phyloP scores from a whole-genome alignment of 1,140 invertebrate genomes.

The Cyclargus thomasi region DNA sequence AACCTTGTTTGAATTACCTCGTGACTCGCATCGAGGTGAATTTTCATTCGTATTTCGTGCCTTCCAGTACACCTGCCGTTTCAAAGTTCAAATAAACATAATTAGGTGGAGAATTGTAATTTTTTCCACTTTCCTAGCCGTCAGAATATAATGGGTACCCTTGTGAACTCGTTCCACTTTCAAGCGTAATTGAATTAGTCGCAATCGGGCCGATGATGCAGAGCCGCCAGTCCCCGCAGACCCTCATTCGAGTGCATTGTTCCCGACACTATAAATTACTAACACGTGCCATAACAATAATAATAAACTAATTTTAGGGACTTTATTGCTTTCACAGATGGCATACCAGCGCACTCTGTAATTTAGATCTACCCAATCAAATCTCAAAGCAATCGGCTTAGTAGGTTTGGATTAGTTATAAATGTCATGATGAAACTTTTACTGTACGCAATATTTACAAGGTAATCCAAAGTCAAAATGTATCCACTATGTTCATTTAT shows the following conservation, averaged over 20 bases:
- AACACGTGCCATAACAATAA: not conserved
- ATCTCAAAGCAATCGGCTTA: too few relatives aligned
- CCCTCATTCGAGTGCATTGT: constrained; percentile 32
- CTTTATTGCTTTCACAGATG: constrained; percentile 11
- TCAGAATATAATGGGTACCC: constrained; percentile 31
- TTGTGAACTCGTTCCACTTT: constrained; percentile 51
- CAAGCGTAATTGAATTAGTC: constrained; percentile 64
- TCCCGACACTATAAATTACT: constrained; percentile 28
- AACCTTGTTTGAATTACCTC: not conserved
- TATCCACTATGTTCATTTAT: too few relatives aligned
- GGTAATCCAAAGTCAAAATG: too few relatives aligned
- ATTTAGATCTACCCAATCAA: too few relatives aligned
- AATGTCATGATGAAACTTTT: not conserved
- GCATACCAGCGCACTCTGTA: not conserved
- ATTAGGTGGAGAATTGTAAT: not conserved
- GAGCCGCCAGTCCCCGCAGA: constrained; percentile 28
- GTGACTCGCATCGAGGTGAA: not conserved
- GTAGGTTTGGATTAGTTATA: too few relatives aligned
- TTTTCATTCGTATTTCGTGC: not conserved
- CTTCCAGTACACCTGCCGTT: not conserved
- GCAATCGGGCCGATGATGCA: constrained; percentile 48
- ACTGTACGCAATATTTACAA: not conserved
- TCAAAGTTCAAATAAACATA: constrained; percentile 2
- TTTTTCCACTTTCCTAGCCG: constrained; percentile 18
- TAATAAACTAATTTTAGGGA: constrained; percentile 9